Base-by-base conservation (phyloP, 2,888 invertebrate genomes). In the Drosophila prolongata region DNA sequence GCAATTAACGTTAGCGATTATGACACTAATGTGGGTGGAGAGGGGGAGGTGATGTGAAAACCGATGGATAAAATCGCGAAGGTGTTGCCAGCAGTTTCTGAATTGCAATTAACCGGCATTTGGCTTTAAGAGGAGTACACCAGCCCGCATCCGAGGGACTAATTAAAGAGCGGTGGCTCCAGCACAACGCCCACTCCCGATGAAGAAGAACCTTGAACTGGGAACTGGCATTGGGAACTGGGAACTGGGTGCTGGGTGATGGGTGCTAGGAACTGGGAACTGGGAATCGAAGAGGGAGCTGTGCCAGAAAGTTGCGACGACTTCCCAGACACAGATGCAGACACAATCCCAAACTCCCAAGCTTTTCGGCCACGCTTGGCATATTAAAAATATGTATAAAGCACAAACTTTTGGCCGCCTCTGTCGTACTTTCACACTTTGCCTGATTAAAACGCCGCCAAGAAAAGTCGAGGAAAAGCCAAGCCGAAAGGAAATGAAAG, bases 341-440 rank as follows among this genome's bases (percentile, higher is more conserved):
- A 61, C 70, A 72, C 73, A 72, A 55, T 62, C 72, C 54, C 72
- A 34, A 47, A 55, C 49, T 47, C 16, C 71, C 71, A 38, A 16
- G 24, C 40, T 47, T 49, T 59, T 54, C 42, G 59, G 40, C 61
- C 53, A 40, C 61, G 67, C 57, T 69, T 67, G 57, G 77, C 64
- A 73, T 79, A 68, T 59, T 74, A 58, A 73, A 66, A 73, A 72
- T 78, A 70, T 65, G 65, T 55, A 73, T 73, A 71, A 73, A 64
- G 65, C 52, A 58, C 43, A 73, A 72, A 54, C 52, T 71, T 73
- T 68, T 68, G 56, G 67, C 69, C 69, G 68, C 49, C 49, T 37
- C 40, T 40, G 42, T 60, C 61, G 74, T 54, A 73, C 74, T 73
- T 74, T 74, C 75, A 74, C 73, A 74, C 75, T 74, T 74, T 74